A percentile compares a stretch with the other conserved stretches of the same genome.
phyloP scores from a whole-genome alignment of 2,113 vertebrate species.

The Pagrus major region DNA sequence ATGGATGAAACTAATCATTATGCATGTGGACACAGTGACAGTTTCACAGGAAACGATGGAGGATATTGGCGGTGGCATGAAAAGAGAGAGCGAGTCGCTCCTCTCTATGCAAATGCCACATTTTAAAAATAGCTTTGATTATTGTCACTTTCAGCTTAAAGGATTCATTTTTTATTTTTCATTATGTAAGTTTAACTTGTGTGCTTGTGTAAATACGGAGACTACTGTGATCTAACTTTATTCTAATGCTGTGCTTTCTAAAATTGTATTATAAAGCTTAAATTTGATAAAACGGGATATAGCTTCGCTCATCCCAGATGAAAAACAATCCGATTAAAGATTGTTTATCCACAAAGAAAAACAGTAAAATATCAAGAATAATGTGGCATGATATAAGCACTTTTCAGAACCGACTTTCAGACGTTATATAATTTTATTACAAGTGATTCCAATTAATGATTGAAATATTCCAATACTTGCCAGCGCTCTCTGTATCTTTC shows the following conservation, averaged over 20 bases:
- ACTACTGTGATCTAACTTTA: not conserved
- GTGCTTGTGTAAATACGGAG: not conserved
- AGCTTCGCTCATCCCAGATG: not conserved
- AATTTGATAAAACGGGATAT: not conserved
- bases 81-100: slow-evolving; percentile 10
- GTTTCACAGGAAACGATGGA: slow-evolving; percentile 56
- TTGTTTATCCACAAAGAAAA: not conserved
- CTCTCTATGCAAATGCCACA: slow-evolving; percentile 32
- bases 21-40: slow-evolving; percentile 71
- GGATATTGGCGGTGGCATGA: slow-evolving; percentile 20
- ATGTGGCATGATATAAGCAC: not conserved
- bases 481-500: not conserved
- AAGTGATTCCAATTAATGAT: not conserved
- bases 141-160: not conserved
- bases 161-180: not conserved
- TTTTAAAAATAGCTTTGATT: slow-evolving; percentile 25
- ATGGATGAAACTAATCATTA: slow-evolving; percentile 77
- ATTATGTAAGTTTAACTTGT: not conserved
- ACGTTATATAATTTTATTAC: not conserved
- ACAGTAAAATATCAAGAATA: not conserved
- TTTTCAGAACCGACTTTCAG: not conserved
- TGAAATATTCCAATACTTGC: not conserved
- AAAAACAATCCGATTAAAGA: slow-evolving; percentile 13
- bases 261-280: not conserved
- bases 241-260: not conserved